These are phyloP conservation scores for Pollenia griseotomentosa DNA, from an alignment of 2,888 invertebrate species.

Conservation along the genomic window DNA sequence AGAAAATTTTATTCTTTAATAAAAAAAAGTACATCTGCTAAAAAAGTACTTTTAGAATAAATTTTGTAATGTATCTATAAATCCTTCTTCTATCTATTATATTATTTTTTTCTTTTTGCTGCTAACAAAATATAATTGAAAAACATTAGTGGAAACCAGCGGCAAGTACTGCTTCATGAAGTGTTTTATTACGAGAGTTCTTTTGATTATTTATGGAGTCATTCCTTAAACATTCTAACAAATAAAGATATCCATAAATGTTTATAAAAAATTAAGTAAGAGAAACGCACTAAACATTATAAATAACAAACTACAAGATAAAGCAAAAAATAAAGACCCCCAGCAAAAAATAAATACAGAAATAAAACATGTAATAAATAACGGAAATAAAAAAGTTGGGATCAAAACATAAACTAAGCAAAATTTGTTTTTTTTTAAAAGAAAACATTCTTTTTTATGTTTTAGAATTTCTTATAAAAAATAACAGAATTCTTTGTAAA, in stretches of 20 bases:
- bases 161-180: conserved; percentile 1
- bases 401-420: too few relatives aligned
- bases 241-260: conserved; percentile 30
- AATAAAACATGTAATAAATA: not conserved
- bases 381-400: too few relatives aligned
- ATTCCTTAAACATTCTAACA: conserved; percentile 26
- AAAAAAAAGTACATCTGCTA: too few relatives aligned
- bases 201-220: conserved; percentile 56
- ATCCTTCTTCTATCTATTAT: too few relatives aligned
- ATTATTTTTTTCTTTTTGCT: not conserved
- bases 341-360: conserved; percentile 12
- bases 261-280: conserved; percentile 26
- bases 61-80: not conserved
- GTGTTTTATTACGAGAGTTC: conserved; percentile 32
- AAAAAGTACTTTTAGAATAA: not conserved
- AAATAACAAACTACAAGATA: conserved; percentile 9
- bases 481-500: conserved; percentile 22
- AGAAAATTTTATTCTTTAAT: too few relatives aligned
- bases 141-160: not conserved
- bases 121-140: not conserved
- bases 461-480: not conserved
- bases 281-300: conserved; percentile 7
- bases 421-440: too few relatives aligned
- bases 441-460: not conserved
- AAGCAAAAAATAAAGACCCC: conserved; percentile 3